Percentiles rank a stretch among this genome's conserved stretches.
Evolutionary conservation across 2,888 invertebrate genomes (phyloP).

Genomic region (Xestia xanthographa): DNA sequence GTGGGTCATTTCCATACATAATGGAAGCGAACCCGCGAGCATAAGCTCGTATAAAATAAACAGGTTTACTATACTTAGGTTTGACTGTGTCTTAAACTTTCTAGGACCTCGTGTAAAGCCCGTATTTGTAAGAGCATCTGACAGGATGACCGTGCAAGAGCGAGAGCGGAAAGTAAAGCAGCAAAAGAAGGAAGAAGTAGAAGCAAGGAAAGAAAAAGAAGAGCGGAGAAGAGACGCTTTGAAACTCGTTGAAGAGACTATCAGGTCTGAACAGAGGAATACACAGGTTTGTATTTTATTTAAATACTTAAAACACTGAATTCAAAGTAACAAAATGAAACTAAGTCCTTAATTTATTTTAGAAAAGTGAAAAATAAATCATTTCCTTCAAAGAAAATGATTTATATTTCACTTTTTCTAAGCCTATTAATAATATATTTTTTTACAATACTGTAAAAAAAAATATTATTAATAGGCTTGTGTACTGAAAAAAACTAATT

Average conservation of each 20-base stretch:
- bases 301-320: background rate
- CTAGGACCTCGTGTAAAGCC: constrained; percentile 97
- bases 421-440: no score
- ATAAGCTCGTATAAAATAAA: background rate
- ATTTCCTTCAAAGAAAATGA: no score
- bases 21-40: background rate
- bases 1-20: background rate
- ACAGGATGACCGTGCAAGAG: constrained; percentile 98
- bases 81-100: background rate
- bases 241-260: constrained; percentile 96
- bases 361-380: no score
- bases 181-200: constrained; percentile 95
- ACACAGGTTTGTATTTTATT: constrained; percentile 80
- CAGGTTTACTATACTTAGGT: background rate
- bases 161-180: constrained; percentile 96
- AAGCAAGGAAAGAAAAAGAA: constrained; percentile 96
- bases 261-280: constrained; percentile 94
- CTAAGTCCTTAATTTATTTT: background rate
- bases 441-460: no score
- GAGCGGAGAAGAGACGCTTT: constrained; percentile 97
- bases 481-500: no score
- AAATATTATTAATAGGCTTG: no score
- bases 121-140: constrained; percentile 97
- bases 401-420: no score
- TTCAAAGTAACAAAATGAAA: background rate